Base-by-base conservation (phyloP, 1,140 invertebrate species). In the Hydropsyche tenuis region DNA sequence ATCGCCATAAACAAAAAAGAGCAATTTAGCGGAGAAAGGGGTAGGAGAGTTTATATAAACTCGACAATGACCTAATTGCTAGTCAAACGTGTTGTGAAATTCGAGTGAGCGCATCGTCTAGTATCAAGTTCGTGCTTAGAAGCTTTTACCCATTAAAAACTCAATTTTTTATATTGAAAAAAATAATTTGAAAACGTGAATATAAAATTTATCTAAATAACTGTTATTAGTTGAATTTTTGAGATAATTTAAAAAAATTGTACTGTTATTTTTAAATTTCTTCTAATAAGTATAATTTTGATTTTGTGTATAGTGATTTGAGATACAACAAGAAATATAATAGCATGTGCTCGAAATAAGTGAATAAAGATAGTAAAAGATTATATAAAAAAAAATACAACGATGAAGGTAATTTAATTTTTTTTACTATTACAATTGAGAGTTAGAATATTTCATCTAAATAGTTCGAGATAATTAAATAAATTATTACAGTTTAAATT, bases 11-110 rank as follows among this genome's bases (percentile, higher is more conserved):
- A n/a, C n/a, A 51, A 51, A 51, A 51, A 51, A 20, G 3, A 37
- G 30, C 9, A 37, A 37, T 37, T 63, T 42, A 65, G 14, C 20
- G 48, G 45, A 70, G 68, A 69, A 74, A 74, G 69, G 71, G 74
- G 74, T 73, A 76, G 74, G 74, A 73, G 74, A 48, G 16, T 12
- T 51, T 14, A 48, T 76, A 73, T 76, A 76, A 73, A 70, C 18
- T 69, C 65, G 74, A 30, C 71, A 72, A 43, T 76, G 74, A 76
- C 74, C 74, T 76, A 73, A 73, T 76, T 76, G 74, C 66, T 53
- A 30, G 65, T 30, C 74, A 76, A 76, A 76, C 74, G 74, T 64
- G 72, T 64, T 76, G 72, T 69, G 74, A 73, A 73, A 69, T 76
- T 70, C 68, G 65, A 45, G 69, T 56, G 30, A 51, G 25, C 45